Base-by-base conservation (phyloP, 2,888 invertebrate genomes). In the Tenthredo notha region DNA sequence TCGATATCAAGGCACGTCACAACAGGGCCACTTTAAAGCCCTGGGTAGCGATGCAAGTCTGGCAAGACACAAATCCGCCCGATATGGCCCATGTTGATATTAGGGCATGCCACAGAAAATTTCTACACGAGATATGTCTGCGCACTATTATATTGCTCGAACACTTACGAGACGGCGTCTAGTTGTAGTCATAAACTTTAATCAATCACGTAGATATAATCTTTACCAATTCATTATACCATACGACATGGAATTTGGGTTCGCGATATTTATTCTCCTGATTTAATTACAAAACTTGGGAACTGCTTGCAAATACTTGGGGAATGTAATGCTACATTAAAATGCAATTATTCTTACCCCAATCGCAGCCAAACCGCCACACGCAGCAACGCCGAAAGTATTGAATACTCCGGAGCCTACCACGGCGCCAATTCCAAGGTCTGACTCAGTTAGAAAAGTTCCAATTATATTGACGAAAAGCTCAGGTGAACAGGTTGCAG, bases 401-500 rank as follows among this genome's bases (percentile, higher is more conserved):
- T 98, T 98, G 93, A 98, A 98, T 88, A 98, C 96, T 0, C 98
- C 96, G 0, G 97, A 97, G 0, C 98, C 98, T 12, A 98, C 96
- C 6, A 98, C 97, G 0, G 98, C 97, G 0, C 98, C 98, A 74
- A 98, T 95, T 0, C 98, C 98, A 92, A 98, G 96, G 90, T 98
- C 98, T 0, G 97, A 97, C 87, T 96, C 94, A 0, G 97, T 97
- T 15, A 98, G 93, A 89, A 98, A 97, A 0, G 98, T 98, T 4
- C 97, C 98, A 77, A 99, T 97, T 58, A 98, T 95, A 91, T 98
- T 98, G 67, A 98, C 98, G 93, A 98, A 98, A 87, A 98, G 96
- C 94, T 99, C 99, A 0, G 99, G 99, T 87, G 98, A 97, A 21
- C 98, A 98, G 0, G 99, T 99, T 4, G 99, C 99, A 0, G 98